phyloP scores from a whole-genome alignment of 2,113 vertebrate genomes.

The Paratilapia polleni region DNA sequence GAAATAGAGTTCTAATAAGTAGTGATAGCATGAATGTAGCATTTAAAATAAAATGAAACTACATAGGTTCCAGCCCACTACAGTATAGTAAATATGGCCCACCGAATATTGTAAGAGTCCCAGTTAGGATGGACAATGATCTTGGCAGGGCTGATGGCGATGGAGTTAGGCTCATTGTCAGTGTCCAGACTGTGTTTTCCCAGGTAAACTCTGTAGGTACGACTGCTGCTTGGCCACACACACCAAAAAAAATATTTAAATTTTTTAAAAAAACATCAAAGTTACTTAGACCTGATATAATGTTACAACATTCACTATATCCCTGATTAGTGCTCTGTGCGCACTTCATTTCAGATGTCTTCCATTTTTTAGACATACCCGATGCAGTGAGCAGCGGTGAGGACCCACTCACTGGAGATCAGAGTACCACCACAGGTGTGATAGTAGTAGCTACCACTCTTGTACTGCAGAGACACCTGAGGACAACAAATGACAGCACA shows the following conservation, averaged over 20 bases:
- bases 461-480: constrained; percentile 90
- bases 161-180: constrained; percentile 71
- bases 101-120: constrained; percentile 82
- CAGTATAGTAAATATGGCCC: not conserved
- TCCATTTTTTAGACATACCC: constrained; percentile 53
- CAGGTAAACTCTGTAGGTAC: constrained; percentile 83
- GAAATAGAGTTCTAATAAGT: not conserved
- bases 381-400: constrained; percentile 93
- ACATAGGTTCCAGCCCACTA: not conserved
- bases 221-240: constrained; percentile 63
- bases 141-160: constrained; percentile 76
- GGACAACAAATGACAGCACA: not conserved
- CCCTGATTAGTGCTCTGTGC: not conserved
- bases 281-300: not conserved
- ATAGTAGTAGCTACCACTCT: constrained; percentile 56
- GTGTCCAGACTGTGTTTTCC: constrained; percentile 84
- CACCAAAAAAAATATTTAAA: no score
- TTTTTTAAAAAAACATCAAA: no score
- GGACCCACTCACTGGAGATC: constrained; percentile 81
- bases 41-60: not conserved
- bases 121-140: constrained; percentile 82
- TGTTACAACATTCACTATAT: not conserved
- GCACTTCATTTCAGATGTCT: not conserved
- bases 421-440: constrained; percentile 89
- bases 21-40: not conserved